Conservation (phyloP, 2,113 vertebrate species). For the Rissa tridactyla region DNA sequence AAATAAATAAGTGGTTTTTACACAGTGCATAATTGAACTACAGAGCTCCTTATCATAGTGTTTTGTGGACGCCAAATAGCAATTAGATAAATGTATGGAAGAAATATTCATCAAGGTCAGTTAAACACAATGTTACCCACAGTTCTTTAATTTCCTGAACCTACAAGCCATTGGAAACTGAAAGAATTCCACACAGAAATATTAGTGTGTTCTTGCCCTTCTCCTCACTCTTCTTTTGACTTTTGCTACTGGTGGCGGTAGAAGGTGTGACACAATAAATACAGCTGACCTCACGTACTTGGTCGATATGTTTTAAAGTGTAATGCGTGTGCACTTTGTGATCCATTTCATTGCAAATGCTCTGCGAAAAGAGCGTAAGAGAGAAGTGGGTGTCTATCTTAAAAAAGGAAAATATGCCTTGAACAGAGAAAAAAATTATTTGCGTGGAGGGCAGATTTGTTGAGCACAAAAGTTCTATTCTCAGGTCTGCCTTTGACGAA, state of each 20-base stretch:
- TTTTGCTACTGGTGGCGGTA: background rate
- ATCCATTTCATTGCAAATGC: background rate
- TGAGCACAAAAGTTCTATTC: background rate
- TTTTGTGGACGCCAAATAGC: background rate
- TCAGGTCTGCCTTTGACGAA: background rate
- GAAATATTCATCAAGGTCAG: background rate
- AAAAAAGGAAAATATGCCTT: background rate
- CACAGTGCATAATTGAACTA: background rate
- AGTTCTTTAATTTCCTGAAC: background rate
- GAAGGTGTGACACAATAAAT: background rate
- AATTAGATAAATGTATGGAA: background rate
- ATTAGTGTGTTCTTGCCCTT: background rate
- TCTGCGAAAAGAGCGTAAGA: background rate
- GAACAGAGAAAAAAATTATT: background rate
- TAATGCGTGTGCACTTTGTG: background rate
- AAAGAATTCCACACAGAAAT: background rate
- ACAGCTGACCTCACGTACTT: background rate
- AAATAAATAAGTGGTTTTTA: background rate
- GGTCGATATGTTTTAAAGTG: background rate
- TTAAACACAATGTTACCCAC: background rate
- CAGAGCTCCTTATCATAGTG: background rate
- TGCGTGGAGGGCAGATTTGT: background rate
- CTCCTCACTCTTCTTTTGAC: background rate
- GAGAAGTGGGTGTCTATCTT: background rate
- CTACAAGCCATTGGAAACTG: background rate